phyloP scores from a whole-genome alignment of 2,888 invertebrate species.

The Junonia oenone region DNA sequence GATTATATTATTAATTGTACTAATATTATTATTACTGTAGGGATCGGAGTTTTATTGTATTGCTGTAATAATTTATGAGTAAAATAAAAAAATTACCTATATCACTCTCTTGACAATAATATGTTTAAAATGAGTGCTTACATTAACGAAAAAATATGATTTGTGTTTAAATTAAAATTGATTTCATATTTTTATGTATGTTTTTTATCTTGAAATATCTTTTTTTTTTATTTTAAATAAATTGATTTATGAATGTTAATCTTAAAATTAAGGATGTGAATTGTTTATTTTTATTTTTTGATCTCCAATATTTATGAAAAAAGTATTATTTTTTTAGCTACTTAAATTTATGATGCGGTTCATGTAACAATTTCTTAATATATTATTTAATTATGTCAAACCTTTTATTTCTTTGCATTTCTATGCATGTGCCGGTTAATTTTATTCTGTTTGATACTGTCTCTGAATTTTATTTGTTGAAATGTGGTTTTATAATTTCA shows the following conservation, averaged over 20 bases:
- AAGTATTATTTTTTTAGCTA: constrained; percentile 1
- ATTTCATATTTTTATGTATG: not conserved
- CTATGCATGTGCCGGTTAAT: too few relatives aligned
- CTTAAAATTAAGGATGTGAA: not conserved
- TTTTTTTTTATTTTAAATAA: not conserved
- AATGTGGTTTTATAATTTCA: too few relatives aligned
- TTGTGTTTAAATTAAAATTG: not conserved
- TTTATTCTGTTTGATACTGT: too few relatives aligned
- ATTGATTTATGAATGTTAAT: not conserved
- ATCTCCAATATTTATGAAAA: constrained; percentile 1
- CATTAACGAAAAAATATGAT: not conserved
- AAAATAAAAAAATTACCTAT: constrained; percentile 5
- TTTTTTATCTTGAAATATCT: not conserved
- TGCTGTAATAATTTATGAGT: not conserved
- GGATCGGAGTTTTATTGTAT: not conserved
- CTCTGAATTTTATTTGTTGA: too few relatives aligned
- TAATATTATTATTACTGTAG: too few relatives aligned
- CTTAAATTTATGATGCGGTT: too few relatives aligned
- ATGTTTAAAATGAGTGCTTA: constrained; percentile 3
- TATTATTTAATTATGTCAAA: too few relatives aligned
- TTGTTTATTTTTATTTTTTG: not conserved
- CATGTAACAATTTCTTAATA: too few relatives aligned
- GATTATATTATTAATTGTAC: too few relatives aligned
- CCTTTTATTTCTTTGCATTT: too few relatives aligned
- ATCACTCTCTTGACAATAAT: constrained; percentile 30